phyloP scores from a whole-genome alignment of 2,113 vertebrate genomes.

The rabbit (Oryctolagus cuniculus) region mOryCun1.1 NC_091444.1:33917501-33918000 shows the following conservation, averaged over 20 bases:
- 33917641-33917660: constrained; percentile 65
- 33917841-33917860: not conserved
- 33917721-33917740: constrained; percentile 72
- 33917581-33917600: constrained; percentile 70
- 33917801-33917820: constrained; percentile 1
- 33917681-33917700: constrained; percentile 77
- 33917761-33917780: constrained; percentile 76
- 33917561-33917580: constrained; percentile 35
- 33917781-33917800: constrained; percentile 45
- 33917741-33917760: constrained; percentile 71
- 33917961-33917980: too few relatives aligned
- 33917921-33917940: not conserved
- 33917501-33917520: not conserved
- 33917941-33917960: not conserved
- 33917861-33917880: not conserved
- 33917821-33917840: not conserved
- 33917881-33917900: not conserved
- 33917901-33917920: not conserved
- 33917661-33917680: constrained; percentile 66
- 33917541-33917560: not conserved
- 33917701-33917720: constrained; percentile 63
- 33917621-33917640: constrained; percentile 9
- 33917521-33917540: constrained; percentile 10
- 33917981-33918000: not conserved
- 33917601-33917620: constrained; percentile 41